Evolutionary conservation across 2,888 invertebrate genomes (phyloP), one percentile per base, ranked within the genome.

Genomic region (Ophion costatus): DNA sequence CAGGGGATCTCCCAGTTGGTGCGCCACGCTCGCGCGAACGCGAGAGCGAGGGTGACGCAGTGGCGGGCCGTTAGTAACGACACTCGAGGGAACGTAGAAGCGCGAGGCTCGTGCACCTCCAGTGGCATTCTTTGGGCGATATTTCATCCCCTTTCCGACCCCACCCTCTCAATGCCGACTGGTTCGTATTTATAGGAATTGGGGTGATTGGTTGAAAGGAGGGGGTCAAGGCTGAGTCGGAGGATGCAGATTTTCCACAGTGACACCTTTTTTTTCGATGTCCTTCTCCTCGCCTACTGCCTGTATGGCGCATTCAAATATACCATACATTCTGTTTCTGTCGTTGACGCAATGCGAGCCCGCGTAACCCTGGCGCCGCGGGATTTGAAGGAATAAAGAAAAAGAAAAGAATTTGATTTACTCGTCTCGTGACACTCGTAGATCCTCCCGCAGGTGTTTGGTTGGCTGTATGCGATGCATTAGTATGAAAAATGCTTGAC

Each of bases 381-480:
- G 92, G 92, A 92, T 92, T 91, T 90, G 89, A 89, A 42, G 51
- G 64, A 57, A 64, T 42, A 90, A 92, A 92, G 51, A 51, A 90
- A 89, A 89, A 66, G 45, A 71, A 56, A 61, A 57, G 90, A 92
- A 92, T 92, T 93, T 93, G 93, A 93, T 93, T 93, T 93, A 92
- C 91, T 89, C 88, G 90, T 89, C 93, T 92, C 92, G 88, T 88
- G 93, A 90, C 90, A 91, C 89, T 90, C 93, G 90, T 93, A 91
- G 90, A 91, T 92, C 89, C 88, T 74, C 11, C 17, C 84, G 59
- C 75, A 33, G 29, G 51, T 74, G 14, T 69, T 78, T 11, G 56
- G 33, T 63, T 45, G 29, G 17, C 24, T 45, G 24, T 22, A 59
- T 20, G 38, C 38, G 38, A 38, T 0, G n/a, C 1, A 14, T 56